These are phyloP conservation scores for Homarus gammarus DNA, from an alignment of 2,888 invertebrate genomes.

Conservation along the genomic window DNA sequence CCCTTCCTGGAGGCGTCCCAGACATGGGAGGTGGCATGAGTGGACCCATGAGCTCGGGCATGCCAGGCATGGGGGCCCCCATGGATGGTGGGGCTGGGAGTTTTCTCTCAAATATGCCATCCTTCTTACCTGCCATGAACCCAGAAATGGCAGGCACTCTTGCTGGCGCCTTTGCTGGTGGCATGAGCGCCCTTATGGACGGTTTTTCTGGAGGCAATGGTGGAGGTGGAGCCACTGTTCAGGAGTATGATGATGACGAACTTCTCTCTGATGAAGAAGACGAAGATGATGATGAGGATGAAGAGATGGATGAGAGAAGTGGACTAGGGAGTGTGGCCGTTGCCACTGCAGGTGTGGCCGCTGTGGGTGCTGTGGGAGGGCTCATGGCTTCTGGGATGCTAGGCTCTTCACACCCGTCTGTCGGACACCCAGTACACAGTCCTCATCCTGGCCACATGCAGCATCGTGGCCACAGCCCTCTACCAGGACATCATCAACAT, in stretches of 20 bases:
- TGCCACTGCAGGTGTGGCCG: constrained; percentile 53
- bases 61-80: constrained; percentile 66
- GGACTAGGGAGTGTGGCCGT: constrained; percentile 44
- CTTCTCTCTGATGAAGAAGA: constrained; percentile 63
- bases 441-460: constrained; percentile 14
- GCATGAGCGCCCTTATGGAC: constrained; percentile 71
- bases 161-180: constrained; percentile 74
- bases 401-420: constrained; percentile 8
- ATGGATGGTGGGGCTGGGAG: constrained; percentile 73
- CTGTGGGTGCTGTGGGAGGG: constrained; percentile 70
- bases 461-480: constrained; percentile 12
- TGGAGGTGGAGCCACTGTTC: constrained; percentile 38
- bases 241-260: constrained; percentile 70
- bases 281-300: constrained; percentile 62
- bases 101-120: constrained; percentile 72
- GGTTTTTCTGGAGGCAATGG: constrained; percentile 22
- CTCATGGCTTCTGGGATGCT: constrained; percentile 66
- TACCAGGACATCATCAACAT: constrained; percentile 15
- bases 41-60: constrained; percentile 49
- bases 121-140: constrained; percentile 72
- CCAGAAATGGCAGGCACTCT: constrained; percentile 69
- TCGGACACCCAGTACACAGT: constrained; percentile 25
- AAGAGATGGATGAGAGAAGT: constrained; percentile 41
- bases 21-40: constrained; percentile 69
- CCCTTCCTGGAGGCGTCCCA: constrained; percentile 55